Evolutionary conservation across 2,888 invertebrate genomes (phyloP).

Genomic region (Ochropleura leucogaster): DNA sequence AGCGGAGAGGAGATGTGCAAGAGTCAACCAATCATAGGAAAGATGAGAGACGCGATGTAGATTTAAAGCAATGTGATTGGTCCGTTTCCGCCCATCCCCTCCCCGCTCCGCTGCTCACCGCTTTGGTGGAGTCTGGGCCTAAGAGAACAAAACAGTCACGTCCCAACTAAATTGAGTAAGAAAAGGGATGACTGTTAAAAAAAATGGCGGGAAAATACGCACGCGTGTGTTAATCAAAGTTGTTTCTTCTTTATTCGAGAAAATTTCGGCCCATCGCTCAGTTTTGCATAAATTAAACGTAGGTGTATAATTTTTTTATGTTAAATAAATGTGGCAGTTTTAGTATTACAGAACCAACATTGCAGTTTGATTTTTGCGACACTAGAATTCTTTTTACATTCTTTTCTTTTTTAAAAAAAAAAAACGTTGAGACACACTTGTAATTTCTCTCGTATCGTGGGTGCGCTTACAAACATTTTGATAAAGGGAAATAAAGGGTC

Average conservation of each 20-base stretch:
- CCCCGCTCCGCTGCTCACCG: too few relatives aligned
- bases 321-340: neutral
- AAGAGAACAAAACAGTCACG: slow-evolving; percentile 5
- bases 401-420: too few relatives aligned
- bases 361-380: neutral
- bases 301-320: neutral
- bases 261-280: neutral
- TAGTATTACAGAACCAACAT: neutral
- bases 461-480: too few relatives aligned
- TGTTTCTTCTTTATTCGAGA: neutral
- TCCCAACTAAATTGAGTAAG: slow-evolving; percentile 15
- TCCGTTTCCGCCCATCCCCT: too few relatives aligned
- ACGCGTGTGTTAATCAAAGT: neutral
- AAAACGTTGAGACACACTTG: too few relatives aligned
- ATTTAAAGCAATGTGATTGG: too few relatives aligned
- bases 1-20: too few relatives aligned
- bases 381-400: neutral
- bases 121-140: too few relatives aligned
- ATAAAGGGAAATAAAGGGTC: too few relatives aligned
- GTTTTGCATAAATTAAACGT: neutral
- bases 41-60: too few relatives aligned
- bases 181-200: slow-evolving; percentile 7
- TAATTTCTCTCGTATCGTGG: too few relatives aligned
- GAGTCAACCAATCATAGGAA: too few relatives aligned
- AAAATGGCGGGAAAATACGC: slow-evolving; percentile 15